Evolutionary conservation across 2,797 vertebrate species (phyloP), one percentile per base, ranked within the genome.

Genomic region (Rhodeus uyekii): DNA sequence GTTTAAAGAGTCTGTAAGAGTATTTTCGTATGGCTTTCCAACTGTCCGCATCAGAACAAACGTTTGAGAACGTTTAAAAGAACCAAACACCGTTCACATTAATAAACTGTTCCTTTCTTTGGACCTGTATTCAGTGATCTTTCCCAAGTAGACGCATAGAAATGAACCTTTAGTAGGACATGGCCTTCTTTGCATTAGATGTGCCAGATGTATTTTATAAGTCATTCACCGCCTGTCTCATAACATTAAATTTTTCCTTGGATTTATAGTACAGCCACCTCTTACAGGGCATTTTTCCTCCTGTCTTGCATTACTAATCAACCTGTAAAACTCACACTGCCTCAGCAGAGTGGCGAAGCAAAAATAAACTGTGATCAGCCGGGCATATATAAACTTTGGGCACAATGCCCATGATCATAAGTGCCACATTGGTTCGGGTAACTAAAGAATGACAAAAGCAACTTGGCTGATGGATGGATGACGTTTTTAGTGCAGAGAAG

Each of bases 241-340:
- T 92, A 93, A 94, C 88, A 93, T 93, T 90, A 80, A 86, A 90
- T 91, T 88, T 89, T 88, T 84, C 86, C 88, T 88, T 78, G 89
- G 89, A 94, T 94, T 94, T 94, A 94, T 87, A 87, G 69, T 92
- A 93, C 92, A 91, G 93, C 90, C 48, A 89, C 91, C 91, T 92
- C 88, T 94, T 92, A 94, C 93, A 90, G 86, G 85, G 87, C 87
- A 90, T 91, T 92, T 92, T 93, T 91, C 89, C 88, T 90, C 87
- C 89, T 85, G 81, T 85, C 90, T 88, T 76, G 85, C 90, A 89
- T 94, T 93, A 91, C 83, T 87, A 87, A 85, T 84, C 73, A 80
- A 63, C 83, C 83, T 85, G 90, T 93, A 90, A 92, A 92, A 93
- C 80, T 91, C 89, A 91, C 90, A 90, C 89, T 89, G 90, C 88